These are phyloP conservation scores for Eremophila alpestris DNA, from an alignment of 2,797 vertebrate species.

Conservation along the genomic window DNA sequence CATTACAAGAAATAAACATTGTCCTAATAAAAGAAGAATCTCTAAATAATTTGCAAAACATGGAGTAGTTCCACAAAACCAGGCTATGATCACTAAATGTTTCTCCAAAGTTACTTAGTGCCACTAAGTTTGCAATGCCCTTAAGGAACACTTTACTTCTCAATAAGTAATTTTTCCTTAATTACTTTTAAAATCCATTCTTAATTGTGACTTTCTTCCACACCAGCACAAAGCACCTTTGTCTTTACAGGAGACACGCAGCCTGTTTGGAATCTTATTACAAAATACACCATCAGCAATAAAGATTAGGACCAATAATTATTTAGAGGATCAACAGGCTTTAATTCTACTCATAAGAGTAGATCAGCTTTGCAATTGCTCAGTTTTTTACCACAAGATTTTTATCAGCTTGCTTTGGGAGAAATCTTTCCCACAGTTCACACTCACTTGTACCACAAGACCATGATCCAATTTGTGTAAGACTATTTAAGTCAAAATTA, in stretches of 20 bases:
- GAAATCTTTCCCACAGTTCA: not conserved
- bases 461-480: not conserved
- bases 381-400: not conserved
- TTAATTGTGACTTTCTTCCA: not conserved
- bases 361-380: not conserved
- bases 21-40: not conserved
- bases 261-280: not conserved
- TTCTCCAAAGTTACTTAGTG: not conserved
- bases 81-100: not conserved
- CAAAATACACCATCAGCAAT: not conserved
- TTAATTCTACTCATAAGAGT: not conserved
- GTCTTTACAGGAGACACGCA: not conserved
- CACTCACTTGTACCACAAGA: not conserved
- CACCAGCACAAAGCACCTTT: not conserved
- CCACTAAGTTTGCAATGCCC: fast-evolving
- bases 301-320: not conserved
- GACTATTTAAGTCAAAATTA: not conserved
- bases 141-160: not conserved
- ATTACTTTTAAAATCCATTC: not conserved
- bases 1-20: not conserved
- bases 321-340: not conserved
- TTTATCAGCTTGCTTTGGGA: not conserved
- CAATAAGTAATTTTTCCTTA: not conserved
- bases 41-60: not conserved
- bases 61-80: not conserved